Conservation (phyloP, 2,113 vertebrate genomes). For the Brienomyrus brachyistius region DNA sequence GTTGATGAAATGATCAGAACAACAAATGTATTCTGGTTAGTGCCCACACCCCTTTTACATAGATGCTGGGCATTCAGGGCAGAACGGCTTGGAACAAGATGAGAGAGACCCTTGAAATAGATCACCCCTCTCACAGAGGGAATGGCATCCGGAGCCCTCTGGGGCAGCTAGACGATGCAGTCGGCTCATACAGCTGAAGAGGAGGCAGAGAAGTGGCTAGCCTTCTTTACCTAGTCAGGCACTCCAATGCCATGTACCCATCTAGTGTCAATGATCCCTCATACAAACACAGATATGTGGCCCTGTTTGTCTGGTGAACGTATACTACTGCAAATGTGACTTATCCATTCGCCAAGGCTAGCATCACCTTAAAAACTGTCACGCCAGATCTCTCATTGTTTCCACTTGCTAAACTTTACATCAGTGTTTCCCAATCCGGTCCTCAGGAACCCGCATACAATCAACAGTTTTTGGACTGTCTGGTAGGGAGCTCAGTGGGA, state of each 20-base stretch:
- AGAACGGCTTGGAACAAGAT: slow-evolving; percentile 11
- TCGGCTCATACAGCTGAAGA: slow-evolving; percentile 1
- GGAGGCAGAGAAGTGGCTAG: neutral
- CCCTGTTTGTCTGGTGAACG: neutral
- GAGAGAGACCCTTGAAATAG: slow-evolving; percentile 15
- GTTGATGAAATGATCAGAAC: neutral
- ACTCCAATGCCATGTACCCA: neutral
- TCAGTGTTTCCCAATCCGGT: neutral
- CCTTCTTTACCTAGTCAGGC: neutral
- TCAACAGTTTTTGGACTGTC: neutral
- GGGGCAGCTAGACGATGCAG: neutral
- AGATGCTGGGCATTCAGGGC: neutral
- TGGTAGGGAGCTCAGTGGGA: neutral
- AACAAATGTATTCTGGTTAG: neutral
- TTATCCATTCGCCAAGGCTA: neutral
- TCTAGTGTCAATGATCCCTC: neutral
- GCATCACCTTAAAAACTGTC: neutral
- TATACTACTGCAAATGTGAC: neutral
- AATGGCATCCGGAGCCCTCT: neutral
- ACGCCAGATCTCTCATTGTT: neutral
- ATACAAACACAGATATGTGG: neutral
- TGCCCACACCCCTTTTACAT: neutral
- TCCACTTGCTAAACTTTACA: neutral
- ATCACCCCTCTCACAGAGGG: neutral
- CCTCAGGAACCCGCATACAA: neutral